A percentile compares a stretch with the other conserved stretches of the same genome.
These are phyloP conservation scores for Stegophylla sp. DNA, from an alignment of 2,888 invertebrate genomes.

Conservation along the genomic window DNA sequence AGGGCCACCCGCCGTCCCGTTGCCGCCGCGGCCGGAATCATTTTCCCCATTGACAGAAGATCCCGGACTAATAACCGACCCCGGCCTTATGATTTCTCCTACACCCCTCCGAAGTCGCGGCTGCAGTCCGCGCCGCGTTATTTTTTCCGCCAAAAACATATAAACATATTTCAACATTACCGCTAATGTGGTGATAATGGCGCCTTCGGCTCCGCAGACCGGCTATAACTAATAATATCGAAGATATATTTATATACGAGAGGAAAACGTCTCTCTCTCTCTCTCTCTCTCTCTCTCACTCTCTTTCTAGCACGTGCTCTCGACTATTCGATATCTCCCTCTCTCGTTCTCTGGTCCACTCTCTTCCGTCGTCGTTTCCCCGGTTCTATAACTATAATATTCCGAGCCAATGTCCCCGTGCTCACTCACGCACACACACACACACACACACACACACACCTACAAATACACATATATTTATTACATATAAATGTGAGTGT, in stretches of 20 bases:
- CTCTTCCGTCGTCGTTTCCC: background rate
- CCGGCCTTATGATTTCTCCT: conserved; percentile 56
- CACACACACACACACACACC: background rate
- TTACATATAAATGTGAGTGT: conserved; percentile 7
- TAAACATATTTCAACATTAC: conserved; percentile 59
- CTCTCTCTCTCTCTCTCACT: background rate
- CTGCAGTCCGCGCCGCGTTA: background rate
- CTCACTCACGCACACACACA: background rate
- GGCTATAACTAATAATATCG: conserved; percentile 59
- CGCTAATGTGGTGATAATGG: conserved; percentile 59
- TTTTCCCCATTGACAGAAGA: conserved; percentile 59
- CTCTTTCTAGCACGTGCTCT: background rate
- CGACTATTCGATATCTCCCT: background rate
- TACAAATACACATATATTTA: background rate
- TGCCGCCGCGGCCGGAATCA: conserved; percentile 43
- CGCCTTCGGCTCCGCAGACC: conserved; percentile 58
- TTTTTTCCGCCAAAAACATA: conserved; percentile 57
- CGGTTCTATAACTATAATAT: background rate
- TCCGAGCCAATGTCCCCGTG: conserved; percentile 5
- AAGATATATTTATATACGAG: conserved; percentile 54
- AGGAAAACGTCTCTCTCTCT: background rate
- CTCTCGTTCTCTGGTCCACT: background rate
- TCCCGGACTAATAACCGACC: conserved; percentile 58
- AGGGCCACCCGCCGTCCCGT: conserved; percentile 18
- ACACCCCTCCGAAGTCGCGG: background rate